Evolutionary conservation across 2,888 invertebrate species (phyloP).

Genomic region (Pheosia gnoma): DNA sequence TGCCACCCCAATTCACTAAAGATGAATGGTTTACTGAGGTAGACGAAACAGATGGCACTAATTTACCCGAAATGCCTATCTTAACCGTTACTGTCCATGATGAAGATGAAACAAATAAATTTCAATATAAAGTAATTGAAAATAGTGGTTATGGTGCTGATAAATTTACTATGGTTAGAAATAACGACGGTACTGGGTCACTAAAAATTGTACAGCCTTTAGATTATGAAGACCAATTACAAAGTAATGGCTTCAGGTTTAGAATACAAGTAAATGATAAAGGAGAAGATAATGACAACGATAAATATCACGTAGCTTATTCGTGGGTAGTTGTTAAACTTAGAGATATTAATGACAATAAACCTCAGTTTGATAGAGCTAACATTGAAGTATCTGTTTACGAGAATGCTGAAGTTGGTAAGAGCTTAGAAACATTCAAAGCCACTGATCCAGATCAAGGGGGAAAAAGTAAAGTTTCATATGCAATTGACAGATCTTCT

Average conservation of each 20-base stretch:
- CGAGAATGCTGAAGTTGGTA: conserved; percentile 96
- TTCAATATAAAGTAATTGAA: conserved; percentile 97
- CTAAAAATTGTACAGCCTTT: conserved; percentile 97
- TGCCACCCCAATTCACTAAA: conserved; percentile 98
- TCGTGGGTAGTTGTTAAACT: conserved; percentile 97
- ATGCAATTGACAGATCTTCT: conserved; percentile 95
- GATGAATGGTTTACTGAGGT: conserved; percentile 98
- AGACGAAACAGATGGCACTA: conserved; percentile 96
- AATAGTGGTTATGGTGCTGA: conserved; percentile 98
- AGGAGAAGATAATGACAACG: conserved; percentile 97
- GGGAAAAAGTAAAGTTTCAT: conserved; percentile 95
- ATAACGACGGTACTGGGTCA: conserved; percentile 97
- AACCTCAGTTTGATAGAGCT: conserved; percentile 96
- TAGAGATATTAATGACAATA: conserved; percentile 98
- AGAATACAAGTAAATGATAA: conserved; percentile 97
- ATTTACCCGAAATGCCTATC: conserved; percentile 96
- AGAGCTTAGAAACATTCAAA: conserved; percentile 95
- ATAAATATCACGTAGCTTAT: conserved; percentile 98
- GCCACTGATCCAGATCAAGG: conserved; percentile 98
- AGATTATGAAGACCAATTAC: conserved; percentile 97
- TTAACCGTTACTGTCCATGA: conserved; percentile 97
- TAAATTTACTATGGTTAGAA: conserved; percentile 98
- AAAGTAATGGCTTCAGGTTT: conserved; percentile 97
- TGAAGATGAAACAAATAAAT: conserved; percentile 98
- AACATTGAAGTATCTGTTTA: conserved; percentile 96